phyloP scores from a whole-genome alignment of 2,797 vertebrate genomes.

The Cetoscarus ocellatus region DNA sequence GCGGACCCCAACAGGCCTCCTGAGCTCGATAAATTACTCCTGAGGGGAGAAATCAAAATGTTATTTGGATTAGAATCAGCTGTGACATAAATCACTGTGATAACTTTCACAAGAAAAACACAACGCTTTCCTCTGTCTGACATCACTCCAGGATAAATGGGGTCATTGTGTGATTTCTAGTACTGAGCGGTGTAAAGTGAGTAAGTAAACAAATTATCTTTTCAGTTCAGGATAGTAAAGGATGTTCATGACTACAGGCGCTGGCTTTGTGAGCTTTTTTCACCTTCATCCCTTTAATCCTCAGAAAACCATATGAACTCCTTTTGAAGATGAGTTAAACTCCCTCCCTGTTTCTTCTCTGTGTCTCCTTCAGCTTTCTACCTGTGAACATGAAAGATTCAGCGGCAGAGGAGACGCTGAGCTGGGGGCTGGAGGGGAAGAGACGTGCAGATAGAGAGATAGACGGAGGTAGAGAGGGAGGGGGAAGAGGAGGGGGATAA shows the following conservation, averaged over 20 bases:
- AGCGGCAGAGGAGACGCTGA: constrained; percentile 44
- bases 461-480: constrained; percentile 34
- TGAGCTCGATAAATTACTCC: constrained; percentile 61
- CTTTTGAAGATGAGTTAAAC: constrained; percentile 81
- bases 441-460: constrained; percentile 18
- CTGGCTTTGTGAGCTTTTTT: constrained; percentile 67
- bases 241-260: constrained; percentile 63
- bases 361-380: constrained; percentile 71
- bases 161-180: constrained; percentile 52
- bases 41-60: constrained; percentile 32
- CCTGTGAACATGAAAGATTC: constrained; percentile 78
- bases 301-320: constrained; percentile 68
- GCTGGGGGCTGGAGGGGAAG: constrained; percentile 59
- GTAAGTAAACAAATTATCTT: constrained; percentile 65
- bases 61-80: constrained; percentile 68
- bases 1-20: constrained; percentile 49
- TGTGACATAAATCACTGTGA: constrained; percentile 69
- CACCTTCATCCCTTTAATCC: constrained; percentile 78
- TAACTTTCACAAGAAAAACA: constrained; percentile 58
- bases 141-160: constrained; percentile 54
- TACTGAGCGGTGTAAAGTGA: constrained; percentile 22
- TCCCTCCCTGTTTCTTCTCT: constrained; percentile 62
- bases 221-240: constrained; percentile 40
- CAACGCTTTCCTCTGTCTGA: constrained; percentile 28
- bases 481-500: constrained; percentile 23